Evolutionary conservation across 2,113 vertebrate species (phyloP).

Genomic region (Coracopsis vasa): DNA sequence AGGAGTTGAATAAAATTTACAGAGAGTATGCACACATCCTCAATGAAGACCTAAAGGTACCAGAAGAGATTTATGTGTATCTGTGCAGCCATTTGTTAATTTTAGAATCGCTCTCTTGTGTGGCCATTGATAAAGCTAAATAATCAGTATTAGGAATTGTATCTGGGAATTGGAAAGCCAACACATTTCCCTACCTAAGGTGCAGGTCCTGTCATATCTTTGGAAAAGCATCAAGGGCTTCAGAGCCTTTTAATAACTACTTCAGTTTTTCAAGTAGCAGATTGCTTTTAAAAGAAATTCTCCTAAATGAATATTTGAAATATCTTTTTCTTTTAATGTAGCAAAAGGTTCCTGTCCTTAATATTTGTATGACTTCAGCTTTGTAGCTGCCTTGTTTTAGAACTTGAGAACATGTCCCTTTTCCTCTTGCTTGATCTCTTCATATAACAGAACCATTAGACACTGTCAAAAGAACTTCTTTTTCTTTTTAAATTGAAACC

Average conservation of each 20-base stretch:
- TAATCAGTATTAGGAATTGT: not conserved
- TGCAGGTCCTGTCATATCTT: not conserved
- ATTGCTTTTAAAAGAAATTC: not conserved
- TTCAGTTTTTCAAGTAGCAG: not conserved
- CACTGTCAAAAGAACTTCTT: not conserved
- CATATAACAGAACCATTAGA: not conserved
- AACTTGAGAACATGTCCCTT: not conserved
- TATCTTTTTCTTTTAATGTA: not conserved
- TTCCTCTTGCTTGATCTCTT: not conserved
- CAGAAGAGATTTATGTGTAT: not conserved
- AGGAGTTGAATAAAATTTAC: conserved; percentile 80
- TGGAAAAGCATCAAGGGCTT: not conserved
- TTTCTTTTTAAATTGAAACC: not conserved
- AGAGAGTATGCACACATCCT: conserved; percentile 86
- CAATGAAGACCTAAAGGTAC: conserved; percentile 86
- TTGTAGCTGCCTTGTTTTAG: not conserved
- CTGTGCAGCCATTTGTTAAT: not conserved
- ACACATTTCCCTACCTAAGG: not conserved
- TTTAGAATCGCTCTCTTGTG: not conserved
- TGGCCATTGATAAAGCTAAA: not conserved
- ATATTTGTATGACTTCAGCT: not conserved
- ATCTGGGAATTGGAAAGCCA: not conserved
- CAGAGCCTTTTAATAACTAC: not conserved
- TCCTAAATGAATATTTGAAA: not conserved
- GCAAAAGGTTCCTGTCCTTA: not conserved